These are phyloP conservation scores for Cheiracanthium punctorium DNA, from an alignment of 2,888 invertebrate species.

Conservation along the genomic window DNA sequence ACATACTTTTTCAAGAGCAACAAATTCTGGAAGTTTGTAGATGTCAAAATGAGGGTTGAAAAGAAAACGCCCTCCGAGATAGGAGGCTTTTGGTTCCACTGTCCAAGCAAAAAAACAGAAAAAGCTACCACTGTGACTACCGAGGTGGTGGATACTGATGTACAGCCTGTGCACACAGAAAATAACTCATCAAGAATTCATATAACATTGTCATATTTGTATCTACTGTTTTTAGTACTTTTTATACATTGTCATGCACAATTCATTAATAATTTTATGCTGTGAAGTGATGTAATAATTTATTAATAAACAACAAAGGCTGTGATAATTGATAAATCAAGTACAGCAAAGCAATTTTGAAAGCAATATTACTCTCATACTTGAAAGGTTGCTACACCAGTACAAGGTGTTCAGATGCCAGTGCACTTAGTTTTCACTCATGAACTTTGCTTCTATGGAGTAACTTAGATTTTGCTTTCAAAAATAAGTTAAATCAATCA, in stretches of 20 bases:
- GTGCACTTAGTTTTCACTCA: too few relatives aligned
- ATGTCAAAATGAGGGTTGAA: slow-evolving; percentile 79
- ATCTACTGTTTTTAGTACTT: neutral
- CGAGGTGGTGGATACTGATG: neutral
- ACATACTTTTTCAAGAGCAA: slow-evolving; percentile 97
- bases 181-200: neutral
- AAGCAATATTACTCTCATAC: too few relatives aligned
- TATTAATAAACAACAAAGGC: too few relatives aligned
- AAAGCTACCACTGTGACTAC: slow-evolving; percentile 8
- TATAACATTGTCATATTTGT: neutral
- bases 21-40: slow-evolving; percentile 79
- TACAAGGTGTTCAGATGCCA: too few relatives aligned
- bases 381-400: too few relatives aligned
- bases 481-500: too few relatives aligned
- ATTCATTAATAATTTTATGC: too few relatives aligned
- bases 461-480: too few relatives aligned
- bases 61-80: slow-evolving; percentile 28
- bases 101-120: slow-evolving; percentile 28
- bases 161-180: neutral
- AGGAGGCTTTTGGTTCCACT: slow-evolving; percentile 53
- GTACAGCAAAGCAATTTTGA: too few relatives aligned
- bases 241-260: neutral
- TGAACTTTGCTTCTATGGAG: too few relatives aligned
- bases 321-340: too few relatives aligned
- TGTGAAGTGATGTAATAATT: too few relatives aligned